phyloP scores from a whole-genome alignment of 2,888 invertebrate genomes.

The Andrena haemorrhoa region DNA sequence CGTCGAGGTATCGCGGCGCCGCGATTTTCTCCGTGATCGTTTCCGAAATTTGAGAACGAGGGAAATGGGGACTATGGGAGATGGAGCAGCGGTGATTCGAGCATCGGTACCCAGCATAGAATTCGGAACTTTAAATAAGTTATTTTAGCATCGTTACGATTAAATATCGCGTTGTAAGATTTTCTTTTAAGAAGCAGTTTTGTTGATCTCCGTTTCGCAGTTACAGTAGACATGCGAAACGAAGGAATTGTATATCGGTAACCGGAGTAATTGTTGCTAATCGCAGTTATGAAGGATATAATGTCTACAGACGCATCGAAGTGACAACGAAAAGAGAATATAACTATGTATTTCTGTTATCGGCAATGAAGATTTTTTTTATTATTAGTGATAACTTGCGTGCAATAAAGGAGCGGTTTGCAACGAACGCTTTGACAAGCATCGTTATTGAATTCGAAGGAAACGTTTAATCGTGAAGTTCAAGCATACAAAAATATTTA shows the following conservation, averaged over 20 bases:
- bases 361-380: background rate
- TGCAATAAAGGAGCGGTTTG: background rate
- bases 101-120: background rate
- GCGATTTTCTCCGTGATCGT: background rate
- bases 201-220: background rate
- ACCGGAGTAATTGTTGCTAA: too few relatives aligned
- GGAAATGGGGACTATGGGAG: background rate
- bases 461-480: background rate
- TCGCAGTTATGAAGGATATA: too few relatives aligned
- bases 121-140: background rate
- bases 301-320: background rate
- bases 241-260: too few relatives aligned
- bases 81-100: background rate
- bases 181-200: background rate
- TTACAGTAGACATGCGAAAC: too few relatives aligned
- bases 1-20: background rate
- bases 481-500: background rate
- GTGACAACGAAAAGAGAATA: background rate
- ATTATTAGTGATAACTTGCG: background rate
- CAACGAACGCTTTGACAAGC: background rate
- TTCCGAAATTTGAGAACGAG: background rate
- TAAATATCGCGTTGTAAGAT: background rate
- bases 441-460: background rate
- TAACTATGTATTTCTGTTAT: slow-evolving; percentile 10
- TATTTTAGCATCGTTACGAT: background rate